phyloP scores from a whole-genome alignment of 2,113 vertebrate species.

The Tauraco erythrolophus region DNA sequence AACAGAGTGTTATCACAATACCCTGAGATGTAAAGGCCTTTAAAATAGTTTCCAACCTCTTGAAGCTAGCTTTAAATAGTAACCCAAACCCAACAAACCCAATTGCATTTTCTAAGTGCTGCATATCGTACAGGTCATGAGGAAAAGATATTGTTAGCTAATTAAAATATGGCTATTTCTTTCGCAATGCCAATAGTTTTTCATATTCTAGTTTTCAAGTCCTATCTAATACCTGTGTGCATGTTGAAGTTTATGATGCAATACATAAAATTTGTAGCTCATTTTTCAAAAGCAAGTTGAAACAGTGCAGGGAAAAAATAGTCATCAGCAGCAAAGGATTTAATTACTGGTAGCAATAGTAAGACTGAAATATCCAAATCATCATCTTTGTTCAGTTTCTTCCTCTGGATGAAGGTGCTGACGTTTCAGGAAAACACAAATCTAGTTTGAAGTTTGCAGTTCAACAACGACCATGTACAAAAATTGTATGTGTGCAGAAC shows the following conservation, averaged over 20 bases:
- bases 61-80: background rate
- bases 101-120: background rate
- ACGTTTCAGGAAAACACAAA: background rate
- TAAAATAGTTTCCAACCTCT: background rate
- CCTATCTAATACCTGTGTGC: background rate
- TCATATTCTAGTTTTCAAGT: background rate
- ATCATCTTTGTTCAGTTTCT: background rate
- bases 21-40: background rate
- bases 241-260: background rate
- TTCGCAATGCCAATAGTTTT: background rate
- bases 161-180: background rate
- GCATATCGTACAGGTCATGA: background rate
- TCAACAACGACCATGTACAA: background rate
- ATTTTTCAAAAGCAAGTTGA: background rate
- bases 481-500: background rate
- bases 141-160: background rate
- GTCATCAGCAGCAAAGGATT: background rate
- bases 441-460: background rate
- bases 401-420: background rate
- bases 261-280: background rate
- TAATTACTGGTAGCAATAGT: background rate
- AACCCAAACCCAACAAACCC: background rate
- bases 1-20: background rate
- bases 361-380: background rate
- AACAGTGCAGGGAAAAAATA: background rate